phyloP scores from a whole-genome alignment of 1,140 invertebrate genomes.

The Coenobita brevimanus region DNA sequence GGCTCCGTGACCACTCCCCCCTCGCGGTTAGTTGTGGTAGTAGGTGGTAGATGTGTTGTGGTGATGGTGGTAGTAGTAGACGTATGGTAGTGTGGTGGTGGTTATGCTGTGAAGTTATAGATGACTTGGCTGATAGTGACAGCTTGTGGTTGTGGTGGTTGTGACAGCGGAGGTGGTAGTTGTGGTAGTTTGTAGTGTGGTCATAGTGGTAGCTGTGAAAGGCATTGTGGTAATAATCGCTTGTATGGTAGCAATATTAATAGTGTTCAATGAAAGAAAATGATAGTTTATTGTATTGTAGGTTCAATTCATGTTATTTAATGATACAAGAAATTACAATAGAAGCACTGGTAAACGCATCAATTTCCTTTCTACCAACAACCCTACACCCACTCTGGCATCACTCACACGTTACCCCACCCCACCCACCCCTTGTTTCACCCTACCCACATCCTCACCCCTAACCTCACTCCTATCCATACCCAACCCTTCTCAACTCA shows the following conservation, averaged over 20 bases:
- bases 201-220: neutral
- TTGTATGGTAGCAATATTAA: neutral
- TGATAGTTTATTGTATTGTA: too few species aligned
- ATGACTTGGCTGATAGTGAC: neutral
- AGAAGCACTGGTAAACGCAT: too few species aligned
- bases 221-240: neutral
- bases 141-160: neutral
- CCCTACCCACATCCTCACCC: neutral
- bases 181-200: neutral
- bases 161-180: neutral
- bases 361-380: neutral
- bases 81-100: too few species aligned
- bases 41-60: neutral
- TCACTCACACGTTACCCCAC: neutral
- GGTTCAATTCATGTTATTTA: too few species aligned
- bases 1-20: slow-evolving; percentile 36
- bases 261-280: too few species aligned
- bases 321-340: too few species aligned
- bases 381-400: neutral
- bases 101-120: too few species aligned
- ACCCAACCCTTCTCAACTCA: neutral
- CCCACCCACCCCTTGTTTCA: neutral
- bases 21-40: neutral
- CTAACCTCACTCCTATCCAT: too few species aligned
- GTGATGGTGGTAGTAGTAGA: too few species aligned